Evolutionary conservation across 1,140 invertebrate species (phyloP), one percentile per base, ranked within the genome.

Genomic region (Centruroides sculpturatus): DNA sequence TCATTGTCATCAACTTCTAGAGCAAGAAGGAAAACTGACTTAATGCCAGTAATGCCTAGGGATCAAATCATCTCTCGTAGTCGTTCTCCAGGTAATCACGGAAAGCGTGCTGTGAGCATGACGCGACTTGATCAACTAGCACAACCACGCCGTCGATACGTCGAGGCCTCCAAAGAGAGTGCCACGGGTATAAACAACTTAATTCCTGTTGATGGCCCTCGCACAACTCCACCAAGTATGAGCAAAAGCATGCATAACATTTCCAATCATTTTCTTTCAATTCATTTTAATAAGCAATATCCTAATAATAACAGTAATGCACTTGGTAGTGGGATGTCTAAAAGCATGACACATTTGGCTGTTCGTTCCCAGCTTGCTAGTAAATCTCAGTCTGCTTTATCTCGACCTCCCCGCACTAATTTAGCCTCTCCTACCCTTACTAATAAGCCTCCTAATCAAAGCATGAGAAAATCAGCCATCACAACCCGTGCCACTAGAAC

Each of bases 51-150:
- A 9, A 59, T 55, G 11, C 64, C 64, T n/a, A 52, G 61, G 58
- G 60, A 56, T 54, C 57, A 59, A 53, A 52, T 34, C 55, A 52
- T 13, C 59, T 60, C 54, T 59, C 54, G 57, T 49, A 23, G 8
- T 52, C 59, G 5, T 53, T 59, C 50, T 34, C 54, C 47, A 55
- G 60, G 23, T 59, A 54, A 41, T 56, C 36, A 55, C 46, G 49
- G 59, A 48, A 59, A 51, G 36, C 36, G 87, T 81, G 88, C 88
- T 69, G 87, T 86, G 78, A 91, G 88, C 71, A 89, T 92, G 87
- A 87, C 87, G 68, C 84, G 89, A 69, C 81, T 92, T 78, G 89
- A 92, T 79, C 82, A 85, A 71, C 79, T 89, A 74, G 79, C 85
- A 67, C 83, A 83, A 75, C 86, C 86, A 60, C 77, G 84, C 76